These are phyloP conservation scores for Dromococcyx pavoninus DNA, from an alignment of 2,797 vertebrate species.

Conservation along the genomic window DNA sequence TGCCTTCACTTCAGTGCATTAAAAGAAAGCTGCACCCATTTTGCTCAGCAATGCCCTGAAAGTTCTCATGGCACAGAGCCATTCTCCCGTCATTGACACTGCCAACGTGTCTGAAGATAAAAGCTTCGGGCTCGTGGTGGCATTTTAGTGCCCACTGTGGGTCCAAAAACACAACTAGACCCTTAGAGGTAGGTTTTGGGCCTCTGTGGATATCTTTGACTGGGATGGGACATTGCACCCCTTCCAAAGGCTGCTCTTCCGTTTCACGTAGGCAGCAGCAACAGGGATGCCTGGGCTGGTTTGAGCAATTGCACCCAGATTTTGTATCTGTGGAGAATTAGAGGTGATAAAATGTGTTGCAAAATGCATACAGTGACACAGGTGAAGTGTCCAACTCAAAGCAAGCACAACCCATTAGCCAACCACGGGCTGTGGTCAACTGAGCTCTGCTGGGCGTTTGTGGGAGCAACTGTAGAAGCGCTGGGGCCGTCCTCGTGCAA, in stretches of 20 bases:
- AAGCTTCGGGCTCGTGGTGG: neutral
- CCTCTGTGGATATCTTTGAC: neutral
- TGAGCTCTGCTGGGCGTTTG: neutral
- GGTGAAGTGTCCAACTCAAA: neutral
- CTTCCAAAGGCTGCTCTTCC: neutral
- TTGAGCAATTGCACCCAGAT: neutral
- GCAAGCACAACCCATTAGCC: neutral
- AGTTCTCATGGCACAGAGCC: neutral
- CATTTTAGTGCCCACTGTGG: neutral
- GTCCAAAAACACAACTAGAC: neutral
- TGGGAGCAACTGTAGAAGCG: neutral
- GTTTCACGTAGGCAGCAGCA: neutral
- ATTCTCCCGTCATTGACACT: neutral
- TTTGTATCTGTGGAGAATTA: neutral
- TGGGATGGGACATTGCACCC: neutral
- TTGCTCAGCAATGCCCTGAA: neutral
- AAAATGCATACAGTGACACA: neutral
- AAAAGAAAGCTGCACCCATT: slow-evolving; percentile 46
- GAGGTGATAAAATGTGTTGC: neutral
- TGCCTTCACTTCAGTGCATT: slow-evolving; percentile 56
- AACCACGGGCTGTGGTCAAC: fast-evolving
- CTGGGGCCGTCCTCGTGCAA: neutral
- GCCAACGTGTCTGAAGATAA: neutral
- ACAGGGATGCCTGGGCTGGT: neutral
- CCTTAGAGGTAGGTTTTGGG: fast-evolving